A percentile compares a stretch with the other conserved stretches of the same genome.
These are phyloP conservation scores for Nansenia antarctica DNA, from an alignment of 2,113 vertebrate genomes.

Conservation along the genomic window DNA sequence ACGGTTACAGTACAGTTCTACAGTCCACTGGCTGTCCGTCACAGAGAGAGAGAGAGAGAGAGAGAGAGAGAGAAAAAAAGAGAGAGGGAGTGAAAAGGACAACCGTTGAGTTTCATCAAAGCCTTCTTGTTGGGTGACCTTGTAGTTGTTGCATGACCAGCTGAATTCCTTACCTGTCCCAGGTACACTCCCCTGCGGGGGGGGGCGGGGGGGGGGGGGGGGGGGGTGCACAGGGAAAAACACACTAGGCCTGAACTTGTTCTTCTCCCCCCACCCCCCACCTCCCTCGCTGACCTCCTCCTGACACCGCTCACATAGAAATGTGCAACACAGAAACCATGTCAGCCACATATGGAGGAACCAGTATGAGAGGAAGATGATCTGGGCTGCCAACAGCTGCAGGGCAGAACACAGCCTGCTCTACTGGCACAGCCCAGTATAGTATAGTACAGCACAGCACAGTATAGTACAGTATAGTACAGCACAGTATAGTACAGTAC, in stretches of 20 bases:
- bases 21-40: too few species aligned
- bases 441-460: conserved; percentile 28
- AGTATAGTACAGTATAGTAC: too few species aligned
- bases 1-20: too few species aligned
- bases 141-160: conserved; percentile 48
- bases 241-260: conserved; percentile 49
- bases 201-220: conserved; percentile 40
- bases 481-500: too few species aligned
- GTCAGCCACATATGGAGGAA: conserved; percentile 13
- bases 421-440: not conserved
- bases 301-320: conserved; percentile 5
- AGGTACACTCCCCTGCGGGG: conserved; percentile 63
- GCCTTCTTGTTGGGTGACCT: too few species aligned
- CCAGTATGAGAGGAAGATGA: conserved; percentile 19
- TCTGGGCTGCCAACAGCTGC: conserved; percentile 15
- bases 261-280: conserved; percentile 21
- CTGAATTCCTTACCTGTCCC: conserved; percentile 52
- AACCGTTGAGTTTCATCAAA: too few species aligned
- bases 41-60: too few species aligned
- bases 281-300: too few species aligned
- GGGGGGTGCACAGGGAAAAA: conserved; percentile 48
- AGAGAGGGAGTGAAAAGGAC: too few species aligned
- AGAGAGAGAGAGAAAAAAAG: too few species aligned
- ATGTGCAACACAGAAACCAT: conserved; percentile 8
- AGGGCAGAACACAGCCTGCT: not conserved